Evolutionary conservation across 1,140 invertebrate genomes (phyloP).

Genomic region (Araneus ventricosus): DNA sequence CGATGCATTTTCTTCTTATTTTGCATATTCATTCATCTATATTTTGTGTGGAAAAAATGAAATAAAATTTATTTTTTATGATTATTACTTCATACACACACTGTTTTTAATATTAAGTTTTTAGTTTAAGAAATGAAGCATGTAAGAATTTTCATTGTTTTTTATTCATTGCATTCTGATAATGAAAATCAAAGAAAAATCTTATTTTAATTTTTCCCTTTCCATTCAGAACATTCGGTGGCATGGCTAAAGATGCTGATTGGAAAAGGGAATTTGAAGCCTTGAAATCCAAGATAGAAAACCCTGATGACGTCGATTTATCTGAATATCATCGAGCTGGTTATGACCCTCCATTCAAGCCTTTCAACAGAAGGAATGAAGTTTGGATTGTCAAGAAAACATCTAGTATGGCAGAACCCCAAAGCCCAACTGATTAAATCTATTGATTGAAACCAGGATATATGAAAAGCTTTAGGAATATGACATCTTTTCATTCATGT

Average conservation of each 20-base stretch:
- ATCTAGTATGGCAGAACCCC: slow-evolving; percentile 40
- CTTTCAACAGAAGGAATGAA: slow-evolving; percentile 79
- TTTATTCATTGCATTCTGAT: neutral
- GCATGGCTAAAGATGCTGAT: slow-evolving; percentile 74
- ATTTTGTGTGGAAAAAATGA: neutral
- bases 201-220: no score
- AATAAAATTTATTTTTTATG: neutral
- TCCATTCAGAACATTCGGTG: slow-evolving; percentile 67
- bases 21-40: no score
- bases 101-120: no score
- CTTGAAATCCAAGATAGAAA: slow-evolving; percentile 71
- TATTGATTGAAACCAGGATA: neutral
- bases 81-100: no score
- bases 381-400: slow-evolving; percentile 78
- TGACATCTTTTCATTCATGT: slow-evolving; percentile 61
- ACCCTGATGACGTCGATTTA: slow-evolving; percentile 71
- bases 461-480: slow-evolving; percentile 46
- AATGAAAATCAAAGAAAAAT: neutral
- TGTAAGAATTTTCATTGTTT: neutral
- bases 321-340: slow-evolving; percentile 76
- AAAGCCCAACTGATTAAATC: slow-evolving; percentile 69
- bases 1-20: no score
- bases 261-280: slow-evolving; percentile 73
- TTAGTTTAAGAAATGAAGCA: neutral
- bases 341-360: slow-evolving; percentile 79